A percentile compares a stretch with the other conserved stretches of the same genome.
Evolutionary conservation across 1,140 invertebrate genomes (phyloP).

Genomic region (Cepaea nemoralis): DNA sequence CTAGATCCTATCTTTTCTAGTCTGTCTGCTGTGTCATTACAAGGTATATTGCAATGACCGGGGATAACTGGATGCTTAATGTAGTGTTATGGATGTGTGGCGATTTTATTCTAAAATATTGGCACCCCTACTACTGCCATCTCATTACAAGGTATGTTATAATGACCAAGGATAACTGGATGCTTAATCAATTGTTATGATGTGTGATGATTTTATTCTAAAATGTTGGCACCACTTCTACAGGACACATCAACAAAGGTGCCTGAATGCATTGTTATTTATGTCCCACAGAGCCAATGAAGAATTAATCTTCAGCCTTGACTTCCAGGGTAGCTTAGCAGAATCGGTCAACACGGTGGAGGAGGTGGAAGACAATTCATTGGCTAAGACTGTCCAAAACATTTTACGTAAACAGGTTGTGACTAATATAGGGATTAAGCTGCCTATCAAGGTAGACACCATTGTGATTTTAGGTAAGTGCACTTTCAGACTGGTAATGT

Average conservation of each 20-base stretch:
- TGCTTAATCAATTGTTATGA: no score
- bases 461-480: constrained; percentile 30
- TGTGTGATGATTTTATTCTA: no score
- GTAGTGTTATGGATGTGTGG: no score
- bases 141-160: no score
- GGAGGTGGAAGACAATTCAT: neutral
- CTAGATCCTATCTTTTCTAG: no score
- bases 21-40: no score
- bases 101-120: no score
- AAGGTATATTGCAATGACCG: no score
- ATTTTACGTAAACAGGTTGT: constrained; percentile 31
- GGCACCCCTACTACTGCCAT: no score
- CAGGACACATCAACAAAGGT: neutral
- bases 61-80: no score
- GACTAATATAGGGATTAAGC: constrained; percentile 9
- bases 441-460: constrained; percentile 16
- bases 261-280: neutral
- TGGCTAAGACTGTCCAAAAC: constrained; percentile 2
- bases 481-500: neutral
- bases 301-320: neutral
- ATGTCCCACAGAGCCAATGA: neutral
- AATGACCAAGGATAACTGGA: no score
- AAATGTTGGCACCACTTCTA: neutral
- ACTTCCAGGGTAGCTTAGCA: constrained; percentile 7
- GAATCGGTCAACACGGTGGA: neutral